These are phyloP conservation scores for Lasioglossum marginatum DNA, from an alignment of 2,888 invertebrate genomes.

Conservation along the genomic window DNA sequence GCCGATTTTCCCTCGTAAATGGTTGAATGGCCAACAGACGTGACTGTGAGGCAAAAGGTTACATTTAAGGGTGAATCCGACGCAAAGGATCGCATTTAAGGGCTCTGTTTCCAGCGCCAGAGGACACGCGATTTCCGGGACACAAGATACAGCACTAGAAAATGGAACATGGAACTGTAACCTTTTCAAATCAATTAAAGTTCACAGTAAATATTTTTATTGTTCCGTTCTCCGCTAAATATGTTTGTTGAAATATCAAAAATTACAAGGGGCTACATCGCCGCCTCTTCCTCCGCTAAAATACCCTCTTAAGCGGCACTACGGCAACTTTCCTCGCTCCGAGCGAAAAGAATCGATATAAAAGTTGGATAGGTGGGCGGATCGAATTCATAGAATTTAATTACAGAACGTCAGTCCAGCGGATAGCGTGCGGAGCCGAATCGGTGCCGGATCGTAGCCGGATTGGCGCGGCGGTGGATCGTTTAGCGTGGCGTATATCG, in stretches of 20 bases:
- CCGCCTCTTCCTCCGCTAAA: too few species aligned
- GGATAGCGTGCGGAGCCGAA: neutral
- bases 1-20: conserved; percentile 1
- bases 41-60: neutral
- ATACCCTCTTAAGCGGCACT: neutral
- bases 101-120: neutral
- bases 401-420: conserved; percentile 19
- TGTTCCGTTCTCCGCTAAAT: too few species aligned
- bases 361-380: neutral
- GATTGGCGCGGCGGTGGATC: neutral
- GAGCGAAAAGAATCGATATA: neutral
- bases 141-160: neutral
- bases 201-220: neutral
- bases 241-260: too few species aligned
- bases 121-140: neutral
- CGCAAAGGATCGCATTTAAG: neutral
- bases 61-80: neutral
- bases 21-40: neutral
- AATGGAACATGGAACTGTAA: too few species aligned
- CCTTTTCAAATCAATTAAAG: neutral
- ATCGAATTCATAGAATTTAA: conserved; percentile 19
- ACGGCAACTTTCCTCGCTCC: neutral
- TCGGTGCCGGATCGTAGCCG: neutral
- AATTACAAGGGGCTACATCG: too few species aligned
- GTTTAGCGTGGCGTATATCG: conserved; percentile 39